Base-by-base conservation (phyloP, 2,797 vertebrate species). In the Orestias chungarensis region DNA sequence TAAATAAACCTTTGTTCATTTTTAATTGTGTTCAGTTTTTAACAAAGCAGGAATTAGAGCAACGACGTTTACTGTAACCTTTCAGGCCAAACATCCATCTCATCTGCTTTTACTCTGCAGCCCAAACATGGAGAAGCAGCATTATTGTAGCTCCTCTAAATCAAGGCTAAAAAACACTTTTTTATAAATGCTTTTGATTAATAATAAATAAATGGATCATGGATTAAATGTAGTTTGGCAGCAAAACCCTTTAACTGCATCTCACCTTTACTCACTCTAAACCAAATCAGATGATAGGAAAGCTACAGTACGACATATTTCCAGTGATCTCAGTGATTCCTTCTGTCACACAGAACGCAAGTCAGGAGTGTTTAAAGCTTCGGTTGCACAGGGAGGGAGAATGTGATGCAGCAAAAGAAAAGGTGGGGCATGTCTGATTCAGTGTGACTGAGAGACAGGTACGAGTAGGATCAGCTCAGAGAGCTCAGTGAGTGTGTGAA, bases 361-460 rank as follows among this genome's bases (percentile, higher is more conserved):
- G 49, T 2, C 49, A 50, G n/a, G 59, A 62, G 59, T 40, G 20
- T 25, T 62, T 11, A 40, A 14, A 15, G 20, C 23, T 25, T 23
- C 1, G 57, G 57, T 14, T 12, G 69, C 9, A 52, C 62, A 35
- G 31, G 23, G 12, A 29, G n/a, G 54, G 9, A 42, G 38, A 57
- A 49, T 0, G 4, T 3, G 49, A 65, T 3, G 7, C 23, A 44
- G 31, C 3, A 66, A 11, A 18, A 72, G 42, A 8, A 27, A 18
- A 74, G 42, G 42, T 29, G 62, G 52, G 54, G 64, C 46, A 18
- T 57, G 68, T 74, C 70, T 49, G 72, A 66, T 70, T 76, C 46
- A 27, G 40, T 66, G 67, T 50, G 73, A 70, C 71, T 44, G 23
- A 70, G 59, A 52, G 66, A 66, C 49, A 6, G 75, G 71, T 52